phyloP scores from a whole-genome alignment of 53 echinoderm and acorn worm species.

The Patiria pectinifera region DNA sequence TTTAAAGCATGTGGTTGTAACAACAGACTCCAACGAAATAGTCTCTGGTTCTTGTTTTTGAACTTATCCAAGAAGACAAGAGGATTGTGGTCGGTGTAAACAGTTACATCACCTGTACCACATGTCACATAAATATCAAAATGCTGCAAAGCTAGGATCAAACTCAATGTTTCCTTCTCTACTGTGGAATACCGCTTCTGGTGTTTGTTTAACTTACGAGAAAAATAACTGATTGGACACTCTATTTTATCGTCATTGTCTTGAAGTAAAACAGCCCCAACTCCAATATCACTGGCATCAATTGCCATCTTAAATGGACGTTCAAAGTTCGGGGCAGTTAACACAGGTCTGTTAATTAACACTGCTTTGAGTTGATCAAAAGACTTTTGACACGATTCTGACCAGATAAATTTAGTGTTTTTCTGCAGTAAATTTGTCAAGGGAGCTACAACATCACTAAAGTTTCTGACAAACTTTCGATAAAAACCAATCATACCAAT shows the following conservation, averaged over 20 bases:
- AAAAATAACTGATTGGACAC: conserved; percentile 68
- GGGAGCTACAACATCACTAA: conserved; percentile 31
- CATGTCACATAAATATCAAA: conserved; percentile 65
- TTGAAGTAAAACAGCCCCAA: no score
- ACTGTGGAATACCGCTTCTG: conserved; percentile 76
- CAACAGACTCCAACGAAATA: not conserved
- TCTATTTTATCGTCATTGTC: conserved; percentile 37
- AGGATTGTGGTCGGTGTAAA: conserved; percentile 58
- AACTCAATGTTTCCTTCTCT: no score
- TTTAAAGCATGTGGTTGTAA: not conserved
- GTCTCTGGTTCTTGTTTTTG: not conserved
- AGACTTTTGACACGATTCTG: conserved; percentile 26
- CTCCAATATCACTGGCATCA: no score
- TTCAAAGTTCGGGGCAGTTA: conserved; percentile 59
- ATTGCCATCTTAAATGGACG: conserved; percentile 70
- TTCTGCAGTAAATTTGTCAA: conserved; percentile 72
- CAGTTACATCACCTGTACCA: not conserved
- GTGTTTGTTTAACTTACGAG: conserved; percentile 50
- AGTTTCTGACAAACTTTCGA: conserved; percentile 64
- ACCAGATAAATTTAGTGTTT: conserved; percentile 61
- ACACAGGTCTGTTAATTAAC: conserved; percentile 48
- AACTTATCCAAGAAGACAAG: conserved; percentile 52
- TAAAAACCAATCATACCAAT: conserved; percentile 69
- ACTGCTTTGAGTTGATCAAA: conserved; percentile 67
- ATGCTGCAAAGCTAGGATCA: conserved; percentile 63